These are phyloP conservation scores for Protomyctophum bolini DNA, from an alignment of 2,113 vertebrate species.

Conservation along the genomic window DNA sequence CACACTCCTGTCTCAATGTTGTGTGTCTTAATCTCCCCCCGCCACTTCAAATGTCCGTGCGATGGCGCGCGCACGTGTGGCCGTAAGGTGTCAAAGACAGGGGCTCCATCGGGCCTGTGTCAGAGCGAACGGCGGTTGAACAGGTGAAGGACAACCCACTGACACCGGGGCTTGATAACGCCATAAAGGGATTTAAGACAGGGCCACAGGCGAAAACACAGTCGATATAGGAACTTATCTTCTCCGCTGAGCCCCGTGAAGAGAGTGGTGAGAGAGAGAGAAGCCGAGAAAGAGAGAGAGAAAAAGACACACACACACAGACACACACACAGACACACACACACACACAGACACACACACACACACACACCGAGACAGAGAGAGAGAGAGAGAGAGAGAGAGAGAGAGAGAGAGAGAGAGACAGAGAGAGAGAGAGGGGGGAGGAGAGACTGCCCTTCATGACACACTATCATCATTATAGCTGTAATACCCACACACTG, in stretches of 20 bases:
- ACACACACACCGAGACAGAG: background rate
- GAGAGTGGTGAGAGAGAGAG: slow-evolving; percentile 46
- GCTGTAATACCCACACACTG: too few species aligned
- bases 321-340: background rate
- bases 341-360: background rate
- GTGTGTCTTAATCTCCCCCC: slow-evolving; percentile 10
- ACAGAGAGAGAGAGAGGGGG: too few species aligned
- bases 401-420: background rate
- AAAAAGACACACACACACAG: slow-evolving; percentile 3
- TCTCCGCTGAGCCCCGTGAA: slow-evolving; percentile 37
- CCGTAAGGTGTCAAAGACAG: slow-evolving; percentile 36
- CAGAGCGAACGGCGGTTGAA: slow-evolving; percentile 48
- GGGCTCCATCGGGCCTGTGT: slow-evolving; percentile 52
- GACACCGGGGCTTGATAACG: slow-evolving; percentile 68
- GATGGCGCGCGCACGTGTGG: slow-evolving; percentile 20
- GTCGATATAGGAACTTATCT: slow-evolving; percentile 74
- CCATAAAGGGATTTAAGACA: slow-evolving; percentile 73
- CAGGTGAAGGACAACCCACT: slow-evolving; percentile 74
- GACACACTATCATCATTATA: too few species aligned
- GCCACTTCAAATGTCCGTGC: background rate
- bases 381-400: background rate
- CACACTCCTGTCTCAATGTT: slow-evolving; percentile 8
- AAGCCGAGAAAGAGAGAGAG: slow-evolving; percentile 20
- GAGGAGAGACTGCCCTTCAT: too few species aligned
- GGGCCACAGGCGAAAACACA: slow-evolving; percentile 63